Evolutionary conservation across 1,140 invertebrate genomes (phyloP), one percentile per base, ranked within the genome.

Genomic region (Habropoda laboriosa): DNA sequence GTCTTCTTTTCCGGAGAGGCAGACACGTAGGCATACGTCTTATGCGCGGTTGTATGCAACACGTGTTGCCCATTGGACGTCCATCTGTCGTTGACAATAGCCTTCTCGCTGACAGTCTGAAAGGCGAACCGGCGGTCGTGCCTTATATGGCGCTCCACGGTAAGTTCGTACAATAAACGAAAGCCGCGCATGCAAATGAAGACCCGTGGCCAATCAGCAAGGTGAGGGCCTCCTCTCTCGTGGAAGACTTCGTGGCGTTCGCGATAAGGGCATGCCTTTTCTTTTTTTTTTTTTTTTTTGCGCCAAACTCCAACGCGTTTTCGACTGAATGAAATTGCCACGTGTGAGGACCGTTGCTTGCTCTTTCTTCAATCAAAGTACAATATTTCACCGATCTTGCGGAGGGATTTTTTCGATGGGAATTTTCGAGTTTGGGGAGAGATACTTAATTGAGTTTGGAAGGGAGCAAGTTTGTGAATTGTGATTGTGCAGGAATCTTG

Each of bases 11-110:
- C 66, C 76, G 81, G 73, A 63, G 70, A 73, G 38, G 60, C 35
- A 53, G 74, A 61, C 77, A 80, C 79, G 75, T 72, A 71, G 32
- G 63, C 68, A 82, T 79, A 75, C 71, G 58, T 84, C 80, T 76
- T 74, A 68, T 58, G 64, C 68, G 18, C 58, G 71, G 75, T 78
- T 83, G 85, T 90, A 90, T 90, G 89, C 86, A 86, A 89, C 89
- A 88, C 88, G 87, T 89, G 86, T 87, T 88, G 83, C 80, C 85
- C 86, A 88, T 90, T 91, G 86, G 89, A 90, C 86, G 89, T 90
- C 89, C 90, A 90, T 91, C 88, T 89, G 89, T 88, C 87, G 89
- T 86, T 89, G 88, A 90, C 89, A 90, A 90, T 90, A 89, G 85
- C 82, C 85, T 88, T 86, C 80, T 89, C 88, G 82, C 85, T 90